These are phyloP conservation scores for Aplodontia rufa DNA, from an alignment of 2,113 vertebrate species.

Conservation along the genomic window DNA sequence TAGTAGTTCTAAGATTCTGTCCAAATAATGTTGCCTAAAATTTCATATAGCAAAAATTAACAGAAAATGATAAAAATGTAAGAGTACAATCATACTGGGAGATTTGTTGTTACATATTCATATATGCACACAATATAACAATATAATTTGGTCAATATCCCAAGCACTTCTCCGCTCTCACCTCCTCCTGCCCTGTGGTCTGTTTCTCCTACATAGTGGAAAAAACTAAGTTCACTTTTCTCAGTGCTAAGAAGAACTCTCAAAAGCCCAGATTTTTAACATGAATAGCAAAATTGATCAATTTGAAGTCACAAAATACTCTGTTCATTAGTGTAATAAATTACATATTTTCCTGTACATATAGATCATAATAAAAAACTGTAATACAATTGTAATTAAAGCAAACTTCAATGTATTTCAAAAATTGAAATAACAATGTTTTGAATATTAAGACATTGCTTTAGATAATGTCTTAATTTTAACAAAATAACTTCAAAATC, in stretches of 20 bases:
- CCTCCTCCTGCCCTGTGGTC: no score
- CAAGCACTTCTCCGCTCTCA: no score
- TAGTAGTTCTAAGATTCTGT: not conserved
- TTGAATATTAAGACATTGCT: not conserved
- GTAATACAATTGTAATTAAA: not conserved
- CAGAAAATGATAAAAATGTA: not conserved
- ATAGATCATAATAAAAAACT: not conserved
- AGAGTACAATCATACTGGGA: not conserved
- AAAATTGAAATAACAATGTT: not conserved
- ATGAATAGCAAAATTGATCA: not conserved
- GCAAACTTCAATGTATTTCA: not conserved
- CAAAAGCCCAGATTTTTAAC: not conserved
- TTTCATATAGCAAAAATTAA: not conserved
- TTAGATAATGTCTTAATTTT: slow-evolving; percentile 12
- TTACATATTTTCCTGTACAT: not conserved
- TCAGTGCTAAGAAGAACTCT: not conserved
- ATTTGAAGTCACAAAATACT: not conserved
- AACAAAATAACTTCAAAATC: not conserved
- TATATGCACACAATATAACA: no score
- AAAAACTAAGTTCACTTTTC: not conserved
- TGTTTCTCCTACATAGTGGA: no score
- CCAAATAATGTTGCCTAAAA: not conserved
- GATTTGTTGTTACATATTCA: no score
- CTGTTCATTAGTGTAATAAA: not conserved
- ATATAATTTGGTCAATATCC: no score